Evolutionary conservation across 2,888 invertebrate species (phyloP), one percentile per base, ranked within the genome.

Genomic region (Caenorhabditis imperialis): DNA sequence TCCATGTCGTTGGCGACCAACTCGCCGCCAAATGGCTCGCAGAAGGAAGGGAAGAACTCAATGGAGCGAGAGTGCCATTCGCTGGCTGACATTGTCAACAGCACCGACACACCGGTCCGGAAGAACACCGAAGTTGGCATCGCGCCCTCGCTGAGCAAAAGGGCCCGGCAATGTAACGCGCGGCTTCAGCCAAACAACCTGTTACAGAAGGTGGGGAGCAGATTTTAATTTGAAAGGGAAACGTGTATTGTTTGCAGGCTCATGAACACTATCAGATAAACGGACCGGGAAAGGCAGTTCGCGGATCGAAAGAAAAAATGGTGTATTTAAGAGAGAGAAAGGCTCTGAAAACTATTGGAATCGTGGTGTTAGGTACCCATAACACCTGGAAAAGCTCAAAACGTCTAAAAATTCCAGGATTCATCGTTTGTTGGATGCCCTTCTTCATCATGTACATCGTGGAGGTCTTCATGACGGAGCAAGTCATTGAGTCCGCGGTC

Each of bases 401-500:
- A 3, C 18, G 38, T 40, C 3, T 42, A 27, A 48, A 61, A 33
- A 25, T 37, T 82, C 50, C 77, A 83, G 88, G 89, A 18, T 89
- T 89, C 72, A 87, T 89, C 27, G 77, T 88, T 18, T 89, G 89
- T 69, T 89, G 89, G 89, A 86, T 89, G 84, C 89, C 89, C 7
- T 89, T 89, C 72, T 89, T 89, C 77, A 80, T 88, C 8, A 74
- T 88, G 42, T 89, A 89, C 60, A 79, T 89, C 10, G 78, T 88
- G 16, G 85, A 88, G 77, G 85, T 87, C 0, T 83, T 85, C 48
- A 69, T 81, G 12, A 57, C 74, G 4, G 51, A 71, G 10, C 57
- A 50, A 25, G 45, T 82, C 3, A 77, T 74, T 25, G 71, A 63
- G 16, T 76, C 81, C 2, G 51, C 69, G 14, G 63, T 81, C 16